Conservation (phyloP, 2,888 invertebrate genomes). For the Holacanthella duospinosa region DNA sequence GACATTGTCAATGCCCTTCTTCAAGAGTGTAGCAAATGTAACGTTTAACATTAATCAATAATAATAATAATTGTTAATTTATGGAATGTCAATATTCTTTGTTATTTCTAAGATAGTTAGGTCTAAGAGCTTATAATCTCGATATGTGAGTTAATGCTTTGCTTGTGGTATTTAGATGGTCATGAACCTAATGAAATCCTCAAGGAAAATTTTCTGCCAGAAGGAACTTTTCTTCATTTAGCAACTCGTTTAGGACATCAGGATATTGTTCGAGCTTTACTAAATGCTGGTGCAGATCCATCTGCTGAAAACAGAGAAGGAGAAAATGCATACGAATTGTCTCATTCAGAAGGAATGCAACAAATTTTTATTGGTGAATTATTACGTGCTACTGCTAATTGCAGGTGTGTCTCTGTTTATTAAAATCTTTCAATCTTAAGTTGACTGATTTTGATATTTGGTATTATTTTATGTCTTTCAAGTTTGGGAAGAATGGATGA, state of each 20-base stretch:
- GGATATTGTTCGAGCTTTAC: conserved; percentile 50
- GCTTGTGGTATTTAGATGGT: conserved; percentile 40
- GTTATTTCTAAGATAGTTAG: background rate
- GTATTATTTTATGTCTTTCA: background rate
- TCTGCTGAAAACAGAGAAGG: conserved; percentile 49
- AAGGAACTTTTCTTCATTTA: conserved; percentile 49
- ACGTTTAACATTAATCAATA: too few relatives aligned
- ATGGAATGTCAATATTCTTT: too few relatives aligned
- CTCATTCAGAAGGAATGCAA: conserved; percentile 45
- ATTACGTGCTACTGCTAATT: conserved; percentile 52
- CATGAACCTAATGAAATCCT: conserved; percentile 45
- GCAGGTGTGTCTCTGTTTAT: conserved; percentile 48
- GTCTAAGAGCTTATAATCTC: background rate
- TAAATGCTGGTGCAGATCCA: conserved; percentile 52
- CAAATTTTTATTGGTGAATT: conserved; percentile 52
- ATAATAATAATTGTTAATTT: too few relatives aligned
- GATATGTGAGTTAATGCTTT: too few relatives aligned
- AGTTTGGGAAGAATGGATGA: conserved; percentile 50
- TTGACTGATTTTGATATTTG: too few relatives aligned
- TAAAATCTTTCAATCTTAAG: conserved; percentile 12
- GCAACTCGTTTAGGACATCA: conserved; percentile 46
- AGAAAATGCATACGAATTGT: conserved; percentile 49
- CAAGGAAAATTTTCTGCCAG: conserved; percentile 45
- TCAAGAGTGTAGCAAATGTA: conserved; percentile 47
- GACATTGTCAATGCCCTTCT: conserved; percentile 50